Percentiles rank a stretch among this genome's conserved stretches.
Conservation (phyloP, 2,113 vertebrate species). For the Pomatostomus ruficeps region DNA sequence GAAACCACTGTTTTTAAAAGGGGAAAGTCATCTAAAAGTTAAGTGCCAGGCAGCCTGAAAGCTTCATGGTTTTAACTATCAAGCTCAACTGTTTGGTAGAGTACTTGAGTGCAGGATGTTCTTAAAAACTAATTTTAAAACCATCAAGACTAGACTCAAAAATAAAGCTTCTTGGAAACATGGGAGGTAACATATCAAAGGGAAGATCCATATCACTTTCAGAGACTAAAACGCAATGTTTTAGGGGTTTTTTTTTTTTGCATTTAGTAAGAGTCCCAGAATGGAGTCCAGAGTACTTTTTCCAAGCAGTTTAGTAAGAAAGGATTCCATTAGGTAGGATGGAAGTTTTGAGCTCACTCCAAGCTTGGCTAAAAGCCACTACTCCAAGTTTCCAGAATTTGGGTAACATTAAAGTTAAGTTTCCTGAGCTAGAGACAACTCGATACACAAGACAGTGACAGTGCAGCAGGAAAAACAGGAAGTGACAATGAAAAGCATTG, state of each 20-base stretch:
- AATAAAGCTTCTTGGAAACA: neutral
- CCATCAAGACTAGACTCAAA: neutral
- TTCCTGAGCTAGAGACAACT: constrained; percentile 24
- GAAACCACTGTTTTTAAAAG: neutral
- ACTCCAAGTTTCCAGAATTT: neutral
- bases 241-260: neutral
- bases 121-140: neutral
- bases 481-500: neutral
- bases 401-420: neutral
- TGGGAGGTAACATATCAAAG: neutral
- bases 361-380: neutral
- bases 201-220: neutral
- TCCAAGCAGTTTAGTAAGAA: neutral
- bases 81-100: neutral
- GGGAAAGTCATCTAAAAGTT: neutral
- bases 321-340: neutral
- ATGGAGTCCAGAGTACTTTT: neutral
- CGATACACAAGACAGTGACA: neutral
- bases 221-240: neutral
- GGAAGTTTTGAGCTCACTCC: neutral
- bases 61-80: neutral
- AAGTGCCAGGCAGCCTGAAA: neutral
- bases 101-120: neutral
- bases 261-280: neutral
- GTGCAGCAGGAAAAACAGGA: neutral